A percentile compares a stretch with the other conserved stretches of the same genome.
Evolutionary conservation across 2,888 invertebrate genomes (phyloP).

Genomic region (Acanthosoma haemorrhoidale): DNA sequence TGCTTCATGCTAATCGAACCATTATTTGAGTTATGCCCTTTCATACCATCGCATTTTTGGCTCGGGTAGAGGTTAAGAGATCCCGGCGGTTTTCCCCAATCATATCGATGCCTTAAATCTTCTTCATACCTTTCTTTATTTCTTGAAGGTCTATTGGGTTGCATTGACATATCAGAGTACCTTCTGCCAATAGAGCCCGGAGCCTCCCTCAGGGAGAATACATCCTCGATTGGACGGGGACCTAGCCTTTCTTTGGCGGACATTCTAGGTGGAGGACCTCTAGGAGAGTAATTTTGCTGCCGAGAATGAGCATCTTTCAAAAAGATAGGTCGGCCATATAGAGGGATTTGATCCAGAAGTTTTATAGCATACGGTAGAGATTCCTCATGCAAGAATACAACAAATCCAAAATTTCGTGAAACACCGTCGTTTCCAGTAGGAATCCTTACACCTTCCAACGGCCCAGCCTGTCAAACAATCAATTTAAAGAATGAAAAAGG

Average conservation of each 20-base stretch:
- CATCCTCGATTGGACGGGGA: background rate
- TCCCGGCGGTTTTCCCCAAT: background rate
- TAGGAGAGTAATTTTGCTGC: background rate
- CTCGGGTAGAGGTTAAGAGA: background rate
- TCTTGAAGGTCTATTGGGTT: background rate
- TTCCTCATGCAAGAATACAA: slow-evolving; percentile 67
- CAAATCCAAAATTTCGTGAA: slow-evolving; percentile 67
- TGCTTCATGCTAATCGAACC: background rate
- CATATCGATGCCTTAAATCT: background rate
- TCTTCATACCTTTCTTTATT: background rate
- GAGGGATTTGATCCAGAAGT: slow-evolving; percentile 62
- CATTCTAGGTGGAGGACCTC: background rate
- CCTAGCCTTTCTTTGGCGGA: background rate
- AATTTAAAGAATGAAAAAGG: slow-evolving; percentile 31
- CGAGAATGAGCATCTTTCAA: background rate
- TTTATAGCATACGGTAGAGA: slow-evolving; percentile 73
- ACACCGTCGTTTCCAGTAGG: slow-evolving; percentile 70
- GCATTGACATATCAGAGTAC: slow-evolving; percentile 5
- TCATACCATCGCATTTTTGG: background rate
- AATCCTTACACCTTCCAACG: slow-evolving; percentile 68
- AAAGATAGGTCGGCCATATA: slow-evolving; percentile 50
- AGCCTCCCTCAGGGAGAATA: background rate
- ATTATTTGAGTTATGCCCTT: background rate
- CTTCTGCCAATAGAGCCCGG: background rate
- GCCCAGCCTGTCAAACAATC: slow-evolving; percentile 60